Evolutionary conservation across 2,888 invertebrate genomes (phyloP).

Genomic region (Agrochola litura): DNA sequence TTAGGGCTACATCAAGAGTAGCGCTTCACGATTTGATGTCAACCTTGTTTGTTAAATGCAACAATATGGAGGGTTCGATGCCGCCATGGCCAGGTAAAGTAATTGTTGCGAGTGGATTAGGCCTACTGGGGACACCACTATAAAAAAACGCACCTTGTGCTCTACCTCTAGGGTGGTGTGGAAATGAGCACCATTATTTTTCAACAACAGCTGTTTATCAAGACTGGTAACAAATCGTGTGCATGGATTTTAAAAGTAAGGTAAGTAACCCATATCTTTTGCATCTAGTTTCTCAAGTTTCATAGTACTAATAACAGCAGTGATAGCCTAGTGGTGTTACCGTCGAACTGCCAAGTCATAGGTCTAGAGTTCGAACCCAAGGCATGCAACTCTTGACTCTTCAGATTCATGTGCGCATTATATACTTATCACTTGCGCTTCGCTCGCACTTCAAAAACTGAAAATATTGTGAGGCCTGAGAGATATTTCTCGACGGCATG

Average conservation of each 20-base stretch:
- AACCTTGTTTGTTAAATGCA: constrained; percentile 9
- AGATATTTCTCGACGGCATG: too few species aligned
- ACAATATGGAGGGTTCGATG: constrained; percentile 39
- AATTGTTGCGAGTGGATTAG: constrained; percentile 57
- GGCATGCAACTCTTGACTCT: too few species aligned
- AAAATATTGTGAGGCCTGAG: too few species aligned
- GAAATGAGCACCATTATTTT: constrained; percentile 54
- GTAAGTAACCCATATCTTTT: not conserved
- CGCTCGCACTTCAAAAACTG: too few species aligned
- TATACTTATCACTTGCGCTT: too few species aligned
- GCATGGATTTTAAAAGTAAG: not conserved
- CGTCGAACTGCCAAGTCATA: too few species aligned
- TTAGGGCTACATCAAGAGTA: constrained; percentile 21
- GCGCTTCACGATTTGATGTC: constrained; percentile 12
- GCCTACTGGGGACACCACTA: constrained; percentile 67
- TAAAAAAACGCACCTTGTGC: constrained; percentile 67
- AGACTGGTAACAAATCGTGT: not conserved
- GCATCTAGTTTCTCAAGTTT: too few species aligned
- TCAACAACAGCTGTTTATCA: not conserved
- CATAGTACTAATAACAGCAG: too few species aligned
- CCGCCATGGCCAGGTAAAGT: constrained; percentile 40
- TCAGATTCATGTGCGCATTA: too few species aligned
- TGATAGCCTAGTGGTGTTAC: too few species aligned
- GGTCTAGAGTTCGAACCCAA: too few species aligned
- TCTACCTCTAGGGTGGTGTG: constrained; percentile 67